Percentiles rank a stretch among this genome's conserved stretches.
Evolutionary conservation across 2,888 invertebrate species (phyloP).

Genomic region (Agrochola lychnidis): DNA sequence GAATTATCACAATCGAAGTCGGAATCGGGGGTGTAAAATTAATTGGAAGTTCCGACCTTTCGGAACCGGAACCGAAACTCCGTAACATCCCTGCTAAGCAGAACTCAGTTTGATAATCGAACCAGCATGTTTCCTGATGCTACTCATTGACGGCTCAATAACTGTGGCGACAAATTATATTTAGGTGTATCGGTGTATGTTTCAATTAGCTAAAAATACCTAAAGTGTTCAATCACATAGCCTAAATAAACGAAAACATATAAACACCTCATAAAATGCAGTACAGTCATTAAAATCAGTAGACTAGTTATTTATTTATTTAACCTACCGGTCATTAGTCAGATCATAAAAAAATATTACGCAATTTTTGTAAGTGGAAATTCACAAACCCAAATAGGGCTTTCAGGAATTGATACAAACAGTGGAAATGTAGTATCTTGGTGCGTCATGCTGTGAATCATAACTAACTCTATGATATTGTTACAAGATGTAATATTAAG

Average conservation of each 20-base stretch:
- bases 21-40: no score
- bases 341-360: constrained; percentile 57
- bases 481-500: constrained; percentile 31
- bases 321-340: constrained; percentile 34
- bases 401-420: constrained; percentile 56
- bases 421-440: constrained; percentile 52
- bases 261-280: constrained; percentile 4
- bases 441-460: constrained; percentile 51
- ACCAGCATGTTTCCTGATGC: not conserved
- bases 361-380: constrained; percentile 60
- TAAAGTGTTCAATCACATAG: not conserved
- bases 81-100: not conserved
- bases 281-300: constrained; percentile 17
- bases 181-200: not conserved
- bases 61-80: no score
- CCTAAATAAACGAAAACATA: not conserved
- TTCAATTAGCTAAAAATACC: not conserved
- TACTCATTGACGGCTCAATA: not conserved
- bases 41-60: no score
- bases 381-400: constrained; percentile 51
- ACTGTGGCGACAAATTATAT: not conserved
- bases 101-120: not conserved
- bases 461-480: constrained; percentile 36
- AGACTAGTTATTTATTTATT: constrained; percentile 25
- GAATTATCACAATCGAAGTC: no score